A percentile compares a stretch with the other conserved stretches of the same genome.
Evolutionary conservation across 2,888 invertebrate species (phyloP).

Genomic region (Drepana falcataria): DNA sequence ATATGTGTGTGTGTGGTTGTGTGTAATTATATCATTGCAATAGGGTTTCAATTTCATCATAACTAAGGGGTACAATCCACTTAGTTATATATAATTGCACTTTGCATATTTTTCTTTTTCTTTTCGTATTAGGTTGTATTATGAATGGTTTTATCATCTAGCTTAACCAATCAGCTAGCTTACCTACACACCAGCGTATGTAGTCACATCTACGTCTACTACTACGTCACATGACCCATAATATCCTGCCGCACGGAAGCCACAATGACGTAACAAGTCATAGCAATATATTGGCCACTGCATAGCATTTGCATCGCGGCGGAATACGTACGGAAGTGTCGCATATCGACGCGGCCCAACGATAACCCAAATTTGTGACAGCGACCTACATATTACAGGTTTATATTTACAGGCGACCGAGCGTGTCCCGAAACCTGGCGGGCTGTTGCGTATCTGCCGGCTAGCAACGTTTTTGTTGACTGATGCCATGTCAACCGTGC

Average conservation of each 20-base stretch:
- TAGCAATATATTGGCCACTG: slow-evolving; percentile 55
- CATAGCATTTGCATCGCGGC: slow-evolving; percentile 57
- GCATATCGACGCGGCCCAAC: slow-evolving; percentile 69
- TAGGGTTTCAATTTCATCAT: too few relatives aligned
- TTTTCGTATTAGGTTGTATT: too few relatives aligned
- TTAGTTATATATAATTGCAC: too few relatives aligned
- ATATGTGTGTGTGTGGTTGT: too few relatives aligned
- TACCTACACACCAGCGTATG: too few relatives aligned
- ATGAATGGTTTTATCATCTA: too few relatives aligned
- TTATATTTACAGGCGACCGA: slow-evolving; percentile 53
- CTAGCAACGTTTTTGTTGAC: slow-evolving; percentile 36
- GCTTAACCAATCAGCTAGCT: too few relatives aligned
- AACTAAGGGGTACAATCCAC: too few relatives aligned
- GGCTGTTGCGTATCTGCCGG: slow-evolving; percentile 39
- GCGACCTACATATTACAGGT: slow-evolving; percentile 70
- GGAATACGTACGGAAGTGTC: slow-evolving; percentile 53
- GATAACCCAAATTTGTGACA: slow-evolving; percentile 74
- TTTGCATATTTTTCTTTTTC: too few relatives aligned
- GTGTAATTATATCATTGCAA: too few relatives aligned
- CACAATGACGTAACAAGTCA: slow-evolving; percentile 47
- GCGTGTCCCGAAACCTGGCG: slow-evolving; percentile 40
- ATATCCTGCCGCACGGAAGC: slow-evolving; percentile 36
- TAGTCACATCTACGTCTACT: slow-evolving; percentile 2
- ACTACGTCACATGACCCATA: slow-evolving; percentile 32
- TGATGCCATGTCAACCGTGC: slow-evolving; percentile 21